Percentiles rank a stretch among this genome's conserved stretches.
phyloP scores from a whole-genome alignment of 2,797 vertebrate species.

The Cichlasoma orientale region DNA sequence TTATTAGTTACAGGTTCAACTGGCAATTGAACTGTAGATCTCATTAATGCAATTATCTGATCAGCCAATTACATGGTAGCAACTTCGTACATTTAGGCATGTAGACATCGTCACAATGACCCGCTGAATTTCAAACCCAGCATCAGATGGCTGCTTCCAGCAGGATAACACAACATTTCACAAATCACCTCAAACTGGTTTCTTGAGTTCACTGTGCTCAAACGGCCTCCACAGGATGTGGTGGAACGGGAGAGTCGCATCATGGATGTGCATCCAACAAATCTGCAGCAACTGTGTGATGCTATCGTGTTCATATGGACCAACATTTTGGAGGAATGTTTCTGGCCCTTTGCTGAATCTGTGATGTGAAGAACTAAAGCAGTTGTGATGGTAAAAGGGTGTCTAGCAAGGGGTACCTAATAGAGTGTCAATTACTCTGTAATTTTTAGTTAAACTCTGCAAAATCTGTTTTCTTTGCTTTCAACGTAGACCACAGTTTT shows the following conservation, averaged over 20 bases:
- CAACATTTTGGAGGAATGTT: neutral
- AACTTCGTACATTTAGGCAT: neutral
- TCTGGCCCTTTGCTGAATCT: neutral
- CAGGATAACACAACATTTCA: neutral
- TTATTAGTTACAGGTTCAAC: neutral
- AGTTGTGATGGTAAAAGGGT: too few relatives aligned
- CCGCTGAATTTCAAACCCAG: too few relatives aligned
- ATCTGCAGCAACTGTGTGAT: neutral
- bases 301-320: rapidly evolving
- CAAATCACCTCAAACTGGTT: neutral
- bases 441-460: neutral
- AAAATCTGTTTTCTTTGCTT: neutral
- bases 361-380: neutral
- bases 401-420: too few relatives aligned
- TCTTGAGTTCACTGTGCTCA: neutral
- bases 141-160: neutral
- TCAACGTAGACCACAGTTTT: neutral
- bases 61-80: neutral
- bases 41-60: neutral
- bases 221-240: neutral
- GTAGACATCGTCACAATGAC: too few relatives aligned
- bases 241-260: neutral
- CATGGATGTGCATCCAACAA: neutral
- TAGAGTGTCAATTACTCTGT: neutral
- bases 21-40: neutral